Base-by-base conservation (phyloP, 1,140 invertebrate species). In the Ylistrum balloti region DNA sequence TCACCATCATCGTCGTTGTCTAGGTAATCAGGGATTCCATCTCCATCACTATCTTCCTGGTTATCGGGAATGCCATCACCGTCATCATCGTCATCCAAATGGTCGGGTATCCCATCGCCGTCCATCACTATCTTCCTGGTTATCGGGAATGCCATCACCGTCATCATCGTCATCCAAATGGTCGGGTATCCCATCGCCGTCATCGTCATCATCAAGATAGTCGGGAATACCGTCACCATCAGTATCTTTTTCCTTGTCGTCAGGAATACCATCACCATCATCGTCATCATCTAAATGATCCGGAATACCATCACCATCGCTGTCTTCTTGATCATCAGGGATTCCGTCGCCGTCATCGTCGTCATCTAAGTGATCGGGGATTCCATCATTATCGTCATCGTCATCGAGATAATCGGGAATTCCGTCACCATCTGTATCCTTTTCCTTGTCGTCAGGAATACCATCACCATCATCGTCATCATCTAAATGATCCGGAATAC, bases 181-280 rank as follows among this genome's bases (percentile, higher is more conserved):
- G 87, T 95, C 95, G 10, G 94, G 94, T 45, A 95, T 94, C 33
- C 95, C 95, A 91, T 95, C 94, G 35, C 91, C 92, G 89, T 95
- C 93, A 20, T 93, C 92, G 87, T 95, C 93, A 87, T 94, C 88
- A 86, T 95, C 94, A 48, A 94, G 89, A 88, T 90, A 89, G 89
- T 95, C 95, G 20, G 95, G 95, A 45, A 95, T 94, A n/a, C 95
- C 95, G 91, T 96, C 94, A 32, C 91, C 92, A 88, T 95, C 94
- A 17, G 74, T 88, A 45, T 95, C 94, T 88, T 93, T 90, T 90
- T 94, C 93, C 33, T 91, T 33, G 85, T 93, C 74, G 88, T 94
- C 93, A 22, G 94, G 94, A 48, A 94, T 95, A n/a, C 95, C 94
- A 92, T 95, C 94, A 56, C 92, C 93, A 90, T 95, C 93, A 88